Conservation (phyloP, 2,797 vertebrate species). For the Gallinago stenura region DNA sequence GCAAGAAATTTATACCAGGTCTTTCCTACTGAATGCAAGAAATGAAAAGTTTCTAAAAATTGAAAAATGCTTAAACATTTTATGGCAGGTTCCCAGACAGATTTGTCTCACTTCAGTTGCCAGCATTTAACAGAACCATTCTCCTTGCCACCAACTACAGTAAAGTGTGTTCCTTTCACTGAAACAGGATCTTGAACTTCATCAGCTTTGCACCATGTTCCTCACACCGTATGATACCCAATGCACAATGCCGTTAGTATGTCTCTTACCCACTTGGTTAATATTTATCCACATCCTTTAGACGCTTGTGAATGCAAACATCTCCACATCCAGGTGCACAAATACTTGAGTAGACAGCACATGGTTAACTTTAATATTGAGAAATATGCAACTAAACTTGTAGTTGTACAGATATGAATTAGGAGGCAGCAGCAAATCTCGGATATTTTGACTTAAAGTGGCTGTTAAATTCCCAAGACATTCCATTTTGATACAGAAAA, state of each 20-base stretch:
- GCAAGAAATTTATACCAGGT: background rate
- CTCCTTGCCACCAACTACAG: background rate
- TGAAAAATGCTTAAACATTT: constrained; percentile 15
- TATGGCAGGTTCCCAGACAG: constrained; percentile 41
- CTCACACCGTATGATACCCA: background rate
- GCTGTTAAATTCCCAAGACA: background rate
- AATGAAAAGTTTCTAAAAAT: constrained; percentile 11
- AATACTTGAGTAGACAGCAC: background rate
- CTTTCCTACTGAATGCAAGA: background rate
- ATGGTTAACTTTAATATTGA: background rate
- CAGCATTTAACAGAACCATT: constrained; percentile 34
- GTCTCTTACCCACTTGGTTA: background rate
- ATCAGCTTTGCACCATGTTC: background rate
- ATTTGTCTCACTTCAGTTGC: constrained; percentile 42
- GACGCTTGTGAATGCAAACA: background rate
- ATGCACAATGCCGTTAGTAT: background rate
- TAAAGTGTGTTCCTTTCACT: constrained; percentile 10
- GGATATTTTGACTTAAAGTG: background rate
- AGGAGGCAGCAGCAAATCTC: background rate
- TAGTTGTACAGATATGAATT: background rate
- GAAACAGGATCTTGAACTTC: constrained; percentile 32
- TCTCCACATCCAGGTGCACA: background rate
- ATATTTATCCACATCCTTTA: constrained; percentile 21
- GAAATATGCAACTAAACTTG: background rate
- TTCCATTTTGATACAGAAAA: background rate